These are phyloP conservation scores for Acanthiza pusilla DNA, from an alignment of 2,797 vertebrate genomes.

Conservation along the genomic window DNA sequence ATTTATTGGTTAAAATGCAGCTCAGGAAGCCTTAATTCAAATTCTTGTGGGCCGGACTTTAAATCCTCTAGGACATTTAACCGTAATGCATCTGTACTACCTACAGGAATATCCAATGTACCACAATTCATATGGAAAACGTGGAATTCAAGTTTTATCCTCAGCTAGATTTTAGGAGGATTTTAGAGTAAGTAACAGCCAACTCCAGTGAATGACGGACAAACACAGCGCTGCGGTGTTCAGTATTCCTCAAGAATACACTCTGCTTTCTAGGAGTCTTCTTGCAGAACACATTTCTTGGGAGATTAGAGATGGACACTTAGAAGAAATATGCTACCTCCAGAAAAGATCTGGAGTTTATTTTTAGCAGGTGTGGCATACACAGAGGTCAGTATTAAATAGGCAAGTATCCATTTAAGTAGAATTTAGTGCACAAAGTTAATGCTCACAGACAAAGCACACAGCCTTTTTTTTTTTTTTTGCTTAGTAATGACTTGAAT, in stretches of 20 bases:
- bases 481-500: slow-evolving; percentile 60
- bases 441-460: slow-evolving; percentile 16
- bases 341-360: neutral
- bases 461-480: neutral
- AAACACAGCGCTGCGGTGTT: neutral
- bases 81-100: neutral
- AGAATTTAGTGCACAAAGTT: slow-evolving; percentile 25
- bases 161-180: neutral
- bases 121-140: neutral
- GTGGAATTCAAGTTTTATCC: neutral
- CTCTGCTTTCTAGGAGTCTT: neutral
- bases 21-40: neutral
- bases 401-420: neutral
- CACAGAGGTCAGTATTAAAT: neutral
- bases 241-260: neutral
- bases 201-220: neutral
- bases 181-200: neutral
- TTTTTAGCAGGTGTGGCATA: neutral
- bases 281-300: neutral
- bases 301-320: neutral
- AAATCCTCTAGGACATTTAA: neutral
- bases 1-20: neutral
- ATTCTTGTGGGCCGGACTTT: neutral
- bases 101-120: neutral
- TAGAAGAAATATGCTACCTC: neutral